These are phyloP conservation scores for Neodiprion fabricii DNA, from an alignment of 1,140 invertebrate genomes.

Conservation along the genomic window DNA sequence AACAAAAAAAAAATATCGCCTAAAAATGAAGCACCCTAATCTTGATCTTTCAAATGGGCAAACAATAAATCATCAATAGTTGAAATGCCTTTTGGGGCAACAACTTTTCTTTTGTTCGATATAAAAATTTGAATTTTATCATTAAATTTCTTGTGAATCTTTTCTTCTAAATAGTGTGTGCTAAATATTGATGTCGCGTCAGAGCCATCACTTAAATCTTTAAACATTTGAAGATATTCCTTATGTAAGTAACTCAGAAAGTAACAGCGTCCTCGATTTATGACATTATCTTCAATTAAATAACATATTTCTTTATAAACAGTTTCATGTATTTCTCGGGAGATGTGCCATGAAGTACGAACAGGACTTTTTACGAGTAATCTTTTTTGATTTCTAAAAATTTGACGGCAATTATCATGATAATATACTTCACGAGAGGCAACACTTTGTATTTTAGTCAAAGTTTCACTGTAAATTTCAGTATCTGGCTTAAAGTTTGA, in stretches of 20 bases:
- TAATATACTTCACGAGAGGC: neutral
- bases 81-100: neutral
- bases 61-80: neutral
- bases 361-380: neutral
- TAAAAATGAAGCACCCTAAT: too few species aligned
- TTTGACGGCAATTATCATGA: neutral
- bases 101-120: neutral
- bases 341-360: neutral
- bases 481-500: neutral
- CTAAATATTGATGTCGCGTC: neutral
- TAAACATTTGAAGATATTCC: neutral
- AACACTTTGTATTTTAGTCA: neutral
- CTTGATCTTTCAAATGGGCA: neutral
- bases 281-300: neutral
- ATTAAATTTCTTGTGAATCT: neutral
- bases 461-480: neutral
- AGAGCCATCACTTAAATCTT: neutral
- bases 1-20: too few species aligned
- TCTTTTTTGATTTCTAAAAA: neutral
- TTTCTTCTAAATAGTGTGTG: neutral
- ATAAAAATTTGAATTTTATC: neutral
- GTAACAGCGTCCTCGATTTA: neutral
- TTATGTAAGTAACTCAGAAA: neutral
- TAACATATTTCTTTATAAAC: neutral
- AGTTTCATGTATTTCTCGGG: neutral